Evolutionary conservation across 2,797 vertebrate genomes (phyloP).

Genomic region (Cossypha caffra): DNA sequence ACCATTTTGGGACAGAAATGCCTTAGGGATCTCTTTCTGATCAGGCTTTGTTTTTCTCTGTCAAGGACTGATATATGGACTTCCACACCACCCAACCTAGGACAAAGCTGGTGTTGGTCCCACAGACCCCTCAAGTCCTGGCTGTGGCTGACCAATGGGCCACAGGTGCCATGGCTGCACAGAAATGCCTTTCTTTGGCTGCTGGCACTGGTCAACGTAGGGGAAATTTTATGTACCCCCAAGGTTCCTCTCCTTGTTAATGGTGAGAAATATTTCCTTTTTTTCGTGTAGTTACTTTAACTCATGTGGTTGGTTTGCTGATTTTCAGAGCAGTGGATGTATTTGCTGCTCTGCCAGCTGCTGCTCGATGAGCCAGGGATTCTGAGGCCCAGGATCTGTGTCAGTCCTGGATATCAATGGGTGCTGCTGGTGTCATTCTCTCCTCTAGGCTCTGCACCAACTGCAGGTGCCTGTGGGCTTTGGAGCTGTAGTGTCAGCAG

Average conservation of each 20-base stretch:
- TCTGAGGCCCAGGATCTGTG: background rate
- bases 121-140: background rate
- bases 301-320: background rate
- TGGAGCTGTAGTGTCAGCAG: background rate
- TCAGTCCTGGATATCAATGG: background rate
- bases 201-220: background rate
- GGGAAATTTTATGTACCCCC: background rate
- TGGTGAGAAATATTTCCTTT: background rate
- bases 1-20: background rate
- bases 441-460: background rate
- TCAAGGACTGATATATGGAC: background rate
- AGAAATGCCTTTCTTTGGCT: background rate
- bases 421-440: background rate
- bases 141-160: fast-evolving
- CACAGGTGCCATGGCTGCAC: background rate
- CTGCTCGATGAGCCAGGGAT: background rate
- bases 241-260: background rate
- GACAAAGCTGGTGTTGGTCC: background rate
- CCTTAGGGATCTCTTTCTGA: background rate
- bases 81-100: background rate
- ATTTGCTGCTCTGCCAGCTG: background rate
- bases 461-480: background rate
- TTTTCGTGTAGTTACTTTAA: background rate
- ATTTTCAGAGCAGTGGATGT: background rate
- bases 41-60: background rate